Evolutionary conservation across 1,140 invertebrate genomes (phyloP), one percentile per base, ranked within the genome.

Genomic region (Heliconius eleuchia): DNA sequence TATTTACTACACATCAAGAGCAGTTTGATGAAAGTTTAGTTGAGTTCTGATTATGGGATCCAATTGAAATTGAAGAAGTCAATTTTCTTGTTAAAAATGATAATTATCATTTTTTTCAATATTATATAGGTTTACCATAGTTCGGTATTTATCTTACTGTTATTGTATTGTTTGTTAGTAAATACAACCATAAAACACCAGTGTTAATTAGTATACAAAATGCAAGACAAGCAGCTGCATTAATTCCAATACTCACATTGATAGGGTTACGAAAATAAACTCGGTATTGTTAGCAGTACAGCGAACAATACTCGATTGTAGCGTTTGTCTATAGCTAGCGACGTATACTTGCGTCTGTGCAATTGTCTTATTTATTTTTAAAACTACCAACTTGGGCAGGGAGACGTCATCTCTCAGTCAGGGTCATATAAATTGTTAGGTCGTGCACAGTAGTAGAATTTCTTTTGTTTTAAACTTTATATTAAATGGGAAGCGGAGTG

Each of bases 291-390:
- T 80, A 74, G 55, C 52, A 71, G 34, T 60, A 55, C 70, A 19
- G 60, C 85, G 71, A 82, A 87, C 87, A 88, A 89, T 89, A 78
- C 82, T 52, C 73, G 82, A 88, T 89, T 87, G 85, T 87, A 37
- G 42, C 18, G 42, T 78, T 66, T 18, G 74, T 76, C 30, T 76
- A 76, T 76, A 80, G 74, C 30, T 60, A 73, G 34, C 39, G 77
- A 84, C 82, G 84, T 84, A 85, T 85, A 81, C 80, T 73, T 86
- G 85, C 88, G 88, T 86, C 80, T 88, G 77, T 85, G 85, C 89
- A 91, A 88, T 94, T 89, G 89, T 84, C 83, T 89, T 84, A 87
- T 92, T 91, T 94, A 91, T 92, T 92, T 93, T 88, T 92, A 90
- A 88, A 88, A 82, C 83, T 80, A 80, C 81, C 88, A 85, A 55